A percentile compares a stretch with the other conserved stretches of the same genome.
phyloP scores from a whole-genome alignment of 2,797 vertebrate genomes.

The Trematomus bernacchii region DNA sequence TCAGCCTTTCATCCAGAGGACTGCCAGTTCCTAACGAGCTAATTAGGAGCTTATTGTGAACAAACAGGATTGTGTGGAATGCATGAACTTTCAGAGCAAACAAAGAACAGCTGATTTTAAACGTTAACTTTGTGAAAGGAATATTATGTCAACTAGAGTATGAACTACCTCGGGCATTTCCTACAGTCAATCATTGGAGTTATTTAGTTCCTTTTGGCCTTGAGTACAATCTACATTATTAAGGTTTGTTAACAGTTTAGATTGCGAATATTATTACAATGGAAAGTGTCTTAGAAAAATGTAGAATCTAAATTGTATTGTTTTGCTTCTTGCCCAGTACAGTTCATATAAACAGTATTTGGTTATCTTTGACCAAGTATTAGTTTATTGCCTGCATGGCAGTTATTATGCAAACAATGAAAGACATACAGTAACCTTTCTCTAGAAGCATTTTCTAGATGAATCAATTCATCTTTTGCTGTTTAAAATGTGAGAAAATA shows the following conservation, averaged over 20 bases:
- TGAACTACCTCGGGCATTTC: neutral
- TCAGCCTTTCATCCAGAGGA: conserved; percentile 40
- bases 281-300: neutral
- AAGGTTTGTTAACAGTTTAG: neutral
- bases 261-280: neutral
- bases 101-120: conserved; percentile 9
- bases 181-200: neutral
- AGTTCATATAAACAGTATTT: neutral
- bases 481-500: too few species aligned
- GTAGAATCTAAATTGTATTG: neutral
- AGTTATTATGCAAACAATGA: neutral
- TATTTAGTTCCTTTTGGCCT: neutral
- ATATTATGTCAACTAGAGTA: neutral
- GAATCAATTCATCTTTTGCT: too few species aligned
- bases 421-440: neutral
- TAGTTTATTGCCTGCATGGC: neutral
- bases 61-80: conserved; percentile 42
- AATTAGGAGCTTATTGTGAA: conserved; percentile 52
- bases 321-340: neutral
- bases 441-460: too few species aligned
- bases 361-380: neutral
- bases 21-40: conserved; percentile 64
- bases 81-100: conserved; percentile 20
- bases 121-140: conserved; percentile 2
- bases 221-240: neutral